These are phyloP conservation scores for Rhodinocichla rosea DNA, from an alignment of 2,113 vertebrate genomes.

Conservation along the genomic window DNA sequence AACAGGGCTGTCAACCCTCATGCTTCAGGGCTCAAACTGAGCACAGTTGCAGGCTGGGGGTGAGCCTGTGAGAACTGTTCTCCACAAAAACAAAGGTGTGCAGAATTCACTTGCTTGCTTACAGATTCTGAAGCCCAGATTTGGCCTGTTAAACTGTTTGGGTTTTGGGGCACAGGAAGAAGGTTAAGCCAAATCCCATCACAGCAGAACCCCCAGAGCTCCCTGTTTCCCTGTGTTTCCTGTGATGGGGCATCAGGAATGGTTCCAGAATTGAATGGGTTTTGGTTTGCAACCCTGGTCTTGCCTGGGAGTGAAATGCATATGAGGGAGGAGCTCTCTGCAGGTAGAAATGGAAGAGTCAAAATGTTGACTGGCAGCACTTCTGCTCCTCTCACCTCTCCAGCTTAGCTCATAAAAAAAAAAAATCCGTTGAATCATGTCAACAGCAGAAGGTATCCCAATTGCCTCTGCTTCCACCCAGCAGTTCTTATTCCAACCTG, in stretches of 20 bases:
- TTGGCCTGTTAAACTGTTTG: not conserved
- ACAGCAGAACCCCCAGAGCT: not conserved
- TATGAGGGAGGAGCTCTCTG: not conserved
- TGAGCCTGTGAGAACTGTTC: not conserved
- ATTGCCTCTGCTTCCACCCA: slow-evolving; percentile 1
- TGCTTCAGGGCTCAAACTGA: slow-evolving; percentile 6
- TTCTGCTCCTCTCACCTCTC: not conserved
- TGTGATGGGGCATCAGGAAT: rapidly evolving
- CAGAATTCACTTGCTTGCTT: not conserved
- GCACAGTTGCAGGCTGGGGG: not conserved
- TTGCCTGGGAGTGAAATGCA: not conserved
- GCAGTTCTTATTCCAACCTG: not conserved
- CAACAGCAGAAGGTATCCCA: not conserved
- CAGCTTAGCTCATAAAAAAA: not conserved
- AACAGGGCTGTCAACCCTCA: slow-evolving; percentile 17
- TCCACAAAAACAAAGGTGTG: not conserved
- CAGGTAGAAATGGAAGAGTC: not conserved
- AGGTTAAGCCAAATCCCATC: not conserved
- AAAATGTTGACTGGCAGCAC: rapidly evolving
- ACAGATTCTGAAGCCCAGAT: not conserved
- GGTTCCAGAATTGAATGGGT: not conserved
- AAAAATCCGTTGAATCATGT: not conserved
- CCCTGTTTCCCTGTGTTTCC: not conserved
- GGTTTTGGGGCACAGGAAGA: not conserved
- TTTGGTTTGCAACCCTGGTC: not conserved